These are phyloP conservation scores for Latheticus oryzae DNA, from an alignment of 2,888 invertebrate species.

Conservation along the genomic window DNA sequence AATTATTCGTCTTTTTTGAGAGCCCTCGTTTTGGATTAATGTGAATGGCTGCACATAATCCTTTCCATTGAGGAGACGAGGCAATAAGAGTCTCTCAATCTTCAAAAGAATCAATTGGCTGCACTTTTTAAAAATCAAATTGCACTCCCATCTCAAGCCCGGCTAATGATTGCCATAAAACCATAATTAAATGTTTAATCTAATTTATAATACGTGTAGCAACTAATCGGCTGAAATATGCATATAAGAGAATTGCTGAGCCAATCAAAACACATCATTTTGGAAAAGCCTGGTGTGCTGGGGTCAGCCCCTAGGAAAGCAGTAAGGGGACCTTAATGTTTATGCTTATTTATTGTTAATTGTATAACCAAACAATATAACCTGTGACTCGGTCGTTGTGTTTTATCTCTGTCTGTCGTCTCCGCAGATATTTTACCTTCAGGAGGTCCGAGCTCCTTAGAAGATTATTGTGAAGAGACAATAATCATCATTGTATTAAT, in stretches of 20 bases:
- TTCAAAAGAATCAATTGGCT: conserved; percentile 6
- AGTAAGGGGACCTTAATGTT: conserved; percentile 62
- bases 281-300: conserved; percentile 56
- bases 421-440: conserved; percentile 56
- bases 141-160: conserved; percentile 59
- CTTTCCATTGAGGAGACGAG: conserved; percentile 63
- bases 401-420: conserved; percentile 55
- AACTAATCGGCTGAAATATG: conserved; percentile 50
- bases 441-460: conserved; percentile 55
- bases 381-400: conserved; percentile 55
- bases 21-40: conserved; percentile 68
- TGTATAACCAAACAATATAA: conserved; percentile 41
- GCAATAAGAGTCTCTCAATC: conserved; percentile 62
- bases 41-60: conserved; percentile 76
- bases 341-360: conserved; percentile 52
- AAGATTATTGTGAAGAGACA: conserved; percentile 68
- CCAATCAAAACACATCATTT: conserved; percentile 66
- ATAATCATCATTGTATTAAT: conserved; percentile 64
- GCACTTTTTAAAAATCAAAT: conserved; percentile 27
- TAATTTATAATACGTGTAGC: conserved; percentile 48
- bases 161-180: conserved; percentile 61
- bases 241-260: conserved; percentile 67
- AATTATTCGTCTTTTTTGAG: conserved; percentile 51
- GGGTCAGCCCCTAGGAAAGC: conserved; percentile 46
- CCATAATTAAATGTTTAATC: conserved; percentile 51